These are phyloP conservation scores for Calidris pugnax DNA, from an alignment of 2,113 vertebrate species.

Conservation along the genomic window DNA sequence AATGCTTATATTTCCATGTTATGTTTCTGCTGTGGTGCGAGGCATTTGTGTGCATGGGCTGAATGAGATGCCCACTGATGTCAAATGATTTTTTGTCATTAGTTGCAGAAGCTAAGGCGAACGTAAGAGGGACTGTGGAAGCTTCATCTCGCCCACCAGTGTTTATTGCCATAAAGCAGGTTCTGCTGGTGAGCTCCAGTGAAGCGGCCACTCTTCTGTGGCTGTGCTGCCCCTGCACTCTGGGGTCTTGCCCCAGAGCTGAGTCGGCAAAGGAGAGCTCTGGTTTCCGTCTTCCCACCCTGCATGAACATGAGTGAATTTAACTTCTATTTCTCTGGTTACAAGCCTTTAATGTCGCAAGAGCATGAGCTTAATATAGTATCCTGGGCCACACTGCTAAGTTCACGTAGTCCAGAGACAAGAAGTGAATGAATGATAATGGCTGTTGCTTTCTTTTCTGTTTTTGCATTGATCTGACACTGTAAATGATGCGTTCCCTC, in stretches of 20 bases:
- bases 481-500: background rate
- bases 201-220: background rate
- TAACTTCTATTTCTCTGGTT: background rate
- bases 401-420: background rate
- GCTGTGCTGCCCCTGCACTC: background rate
- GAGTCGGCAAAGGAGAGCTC: background rate
- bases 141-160: background rate
- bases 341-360: background rate
- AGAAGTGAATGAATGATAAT: background rate
- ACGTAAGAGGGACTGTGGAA: background rate
- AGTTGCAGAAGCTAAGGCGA: background rate
- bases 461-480: background rate
- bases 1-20: background rate
- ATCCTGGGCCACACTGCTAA: background rate
- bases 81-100: background rate
- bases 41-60: background rate
- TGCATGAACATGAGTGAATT: background rate
- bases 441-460: background rate
- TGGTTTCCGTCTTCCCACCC: background rate
- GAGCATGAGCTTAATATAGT: background rate
- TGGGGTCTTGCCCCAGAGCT: background rate
- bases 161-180: background rate
- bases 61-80: background rate
- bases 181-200: background rate
- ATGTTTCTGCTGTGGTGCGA: background rate